Conservation (phyloP, 2,888 invertebrate genomes). For the Hoplodrina ambigua region DNA sequence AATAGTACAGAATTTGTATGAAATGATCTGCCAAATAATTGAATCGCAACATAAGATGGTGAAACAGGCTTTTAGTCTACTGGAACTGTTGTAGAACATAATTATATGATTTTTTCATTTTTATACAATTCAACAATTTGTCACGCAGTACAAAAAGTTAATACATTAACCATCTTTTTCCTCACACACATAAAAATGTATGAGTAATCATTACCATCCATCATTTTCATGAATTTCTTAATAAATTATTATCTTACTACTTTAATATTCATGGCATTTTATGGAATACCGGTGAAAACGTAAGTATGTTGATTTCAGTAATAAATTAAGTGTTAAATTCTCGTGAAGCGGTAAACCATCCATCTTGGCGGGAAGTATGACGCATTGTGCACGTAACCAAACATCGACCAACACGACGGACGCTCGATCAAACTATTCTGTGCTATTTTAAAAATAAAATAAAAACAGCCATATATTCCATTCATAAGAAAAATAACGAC, state of each 20-base stretch:
- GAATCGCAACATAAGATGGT: too few relatives aligned
- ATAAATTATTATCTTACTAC: slow-evolving; percentile 19
- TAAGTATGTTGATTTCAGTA: slow-evolving; percentile 42
- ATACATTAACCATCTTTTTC: not conserved
- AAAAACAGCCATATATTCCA: too few relatives aligned
- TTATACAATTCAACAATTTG: too few relatives aligned
- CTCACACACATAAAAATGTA: not conserved
- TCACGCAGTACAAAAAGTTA: not conserved
- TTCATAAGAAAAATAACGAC: too few relatives aligned
- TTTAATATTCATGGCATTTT: slow-evolving; percentile 41
- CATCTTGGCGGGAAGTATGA: slow-evolving; percentile 40
- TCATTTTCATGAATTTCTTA: slow-evolving; percentile 19
- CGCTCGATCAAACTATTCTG: slow-evolving; percentile 43
- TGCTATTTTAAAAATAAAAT: slow-evolving; percentile 13
- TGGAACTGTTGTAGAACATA: too few relatives aligned
- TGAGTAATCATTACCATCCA: slow-evolving; percentile 15
- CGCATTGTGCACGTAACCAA: slow-evolving; percentile 33
- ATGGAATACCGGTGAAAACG: slow-evolving; percentile 15
- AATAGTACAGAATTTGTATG: too few relatives aligned
- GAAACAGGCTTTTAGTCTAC: too few relatives aligned
- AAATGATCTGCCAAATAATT: too few relatives aligned
- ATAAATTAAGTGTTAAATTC: slow-evolving; percentile 52
- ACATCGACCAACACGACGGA: slow-evolving; percentile 23
- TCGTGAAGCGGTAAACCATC: slow-evolving; percentile 34
- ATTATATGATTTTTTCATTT: too few relatives aligned